Conservation (phyloP, 1,140 invertebrate species). For the Drosophila repleta region DNA sequence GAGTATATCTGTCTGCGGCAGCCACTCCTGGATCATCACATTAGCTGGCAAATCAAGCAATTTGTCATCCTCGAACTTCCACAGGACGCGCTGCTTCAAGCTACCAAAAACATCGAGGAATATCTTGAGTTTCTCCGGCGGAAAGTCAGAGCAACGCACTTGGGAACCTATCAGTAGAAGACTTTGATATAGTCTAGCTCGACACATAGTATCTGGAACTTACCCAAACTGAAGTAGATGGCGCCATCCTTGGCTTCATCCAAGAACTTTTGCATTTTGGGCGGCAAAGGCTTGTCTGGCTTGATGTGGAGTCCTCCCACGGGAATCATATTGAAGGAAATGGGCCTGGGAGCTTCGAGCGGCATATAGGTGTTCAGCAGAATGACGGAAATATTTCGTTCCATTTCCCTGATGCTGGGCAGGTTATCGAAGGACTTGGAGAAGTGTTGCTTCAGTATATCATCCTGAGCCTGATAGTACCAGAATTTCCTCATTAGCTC, state of each 20-base stretch:
- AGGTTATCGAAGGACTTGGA: constrained; percentile 38
- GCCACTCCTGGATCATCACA: constrained; percentile 86
- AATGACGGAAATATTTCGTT: constrained; percentile 85
- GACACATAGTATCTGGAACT: too few relatives aligned
- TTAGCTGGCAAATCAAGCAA: constrained; percentile 85
- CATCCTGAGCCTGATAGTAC: constrained; percentile 74
- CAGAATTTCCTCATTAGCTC: constrained; percentile 49
- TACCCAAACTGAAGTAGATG: constrained; percentile 86
- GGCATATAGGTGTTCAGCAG: constrained; percentile 85
- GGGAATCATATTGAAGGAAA: constrained; percentile 84
- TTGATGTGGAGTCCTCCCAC: constrained; percentile 85
- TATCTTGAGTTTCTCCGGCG: constrained; percentile 81
- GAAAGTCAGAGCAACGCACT: constrained; percentile 76
- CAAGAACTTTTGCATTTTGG: constrained; percentile 71
- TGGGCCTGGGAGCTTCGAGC: constrained; percentile 82
- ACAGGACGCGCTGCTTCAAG: constrained; percentile 86
- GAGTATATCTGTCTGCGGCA: constrained; percentile 87
- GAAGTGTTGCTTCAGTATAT: constrained; percentile 67
- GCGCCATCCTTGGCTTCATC: constrained; percentile 85
- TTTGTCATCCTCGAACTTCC: constrained; percentile 86
- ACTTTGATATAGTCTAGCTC: background rate
- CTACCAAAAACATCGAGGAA: constrained; percentile 85
- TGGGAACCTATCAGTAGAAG: constrained; percentile 60
- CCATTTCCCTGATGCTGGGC: constrained; percentile 84
- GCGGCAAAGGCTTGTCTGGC: constrained; percentile 74